Conservation (phyloP, 2,797 vertebrate genomes). For the Periparus ater region DNA sequence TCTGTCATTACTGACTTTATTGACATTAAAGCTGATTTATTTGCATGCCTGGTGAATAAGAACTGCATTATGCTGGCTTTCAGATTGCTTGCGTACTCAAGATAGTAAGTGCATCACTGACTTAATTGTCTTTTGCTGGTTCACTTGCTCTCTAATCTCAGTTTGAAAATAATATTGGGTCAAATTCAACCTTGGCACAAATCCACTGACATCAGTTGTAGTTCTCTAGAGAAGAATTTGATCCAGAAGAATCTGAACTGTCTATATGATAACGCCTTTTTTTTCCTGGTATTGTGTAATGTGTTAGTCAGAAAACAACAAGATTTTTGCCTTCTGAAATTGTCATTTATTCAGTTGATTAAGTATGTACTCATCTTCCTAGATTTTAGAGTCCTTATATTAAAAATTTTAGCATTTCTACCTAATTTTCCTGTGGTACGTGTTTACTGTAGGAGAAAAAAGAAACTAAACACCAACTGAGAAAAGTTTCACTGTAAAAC, state of each 20-base stretch:
- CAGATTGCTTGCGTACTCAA: conserved; percentile 66
- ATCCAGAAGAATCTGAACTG: background rate
- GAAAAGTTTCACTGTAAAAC: background rate
- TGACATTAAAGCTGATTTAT: conserved; percentile 78
- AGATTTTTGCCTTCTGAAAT: background rate
- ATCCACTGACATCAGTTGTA: background rate
- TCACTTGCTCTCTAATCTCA: conserved; percentile 74
- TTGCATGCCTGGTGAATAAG: conserved; percentile 70
- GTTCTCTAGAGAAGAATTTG: background rate
- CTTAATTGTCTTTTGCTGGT: conserved; percentile 78
- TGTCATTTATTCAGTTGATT: background rate
- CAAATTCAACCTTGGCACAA: conserved; percentile 45
- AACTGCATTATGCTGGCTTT: conserved; percentile 67
- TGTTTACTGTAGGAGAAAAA: background rate
- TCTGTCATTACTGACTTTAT: conserved; percentile 79
- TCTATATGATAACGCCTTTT: background rate
- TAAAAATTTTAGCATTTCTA: background rate
- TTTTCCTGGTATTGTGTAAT: background rate
- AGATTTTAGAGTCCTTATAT: background rate
- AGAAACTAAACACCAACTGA: background rate
- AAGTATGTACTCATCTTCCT: background rate
- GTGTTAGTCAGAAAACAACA: background rate
- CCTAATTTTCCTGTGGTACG: background rate
- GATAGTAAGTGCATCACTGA: conserved; percentile 66
- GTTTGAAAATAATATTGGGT: conserved; percentile 58